Base-by-base conservation (phyloP, 2,113 vertebrate genomes). In the Lepisosteus oculatus region DNA sequence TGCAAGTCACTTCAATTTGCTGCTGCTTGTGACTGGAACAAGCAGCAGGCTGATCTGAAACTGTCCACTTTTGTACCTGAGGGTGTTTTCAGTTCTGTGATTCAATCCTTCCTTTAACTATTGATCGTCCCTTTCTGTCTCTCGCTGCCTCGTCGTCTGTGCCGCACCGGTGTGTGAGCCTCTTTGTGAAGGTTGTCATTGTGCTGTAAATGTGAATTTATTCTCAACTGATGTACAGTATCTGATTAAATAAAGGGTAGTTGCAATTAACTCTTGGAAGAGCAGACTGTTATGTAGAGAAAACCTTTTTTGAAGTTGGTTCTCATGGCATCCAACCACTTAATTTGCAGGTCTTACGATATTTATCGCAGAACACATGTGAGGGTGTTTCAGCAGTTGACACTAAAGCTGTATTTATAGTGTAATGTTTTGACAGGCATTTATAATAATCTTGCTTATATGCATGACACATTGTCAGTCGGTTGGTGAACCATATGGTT, bases 401-500 rank as follows among this genome's bases (percentile, higher is more conserved):
- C 63, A 42, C 3, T 56, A 15, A 51, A 65, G 57, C 57, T 59
- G 13, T 59, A 15, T 59, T 59, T 59, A n/a, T 14, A n/a, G 57
- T 3, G 5, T 13, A 51, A 51, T 51, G 5, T 59, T 68, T 13
- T n/a, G 67, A 15, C 44, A 61, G 7, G 43, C 14, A 13, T 65
- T 44, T 14, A 41, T 17, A 70, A 61, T 67, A 13, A 29, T 54
- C 55, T 41, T 78, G 47, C 13, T n/a, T 43, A 15, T 72, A 43
- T 44, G 15, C 44, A 15, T 68, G 8, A 59, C 55, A 0, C 70
- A 75, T 80, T 85, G 83, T 67, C 63, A 70, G 17, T 67, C 83
- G 81, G 78, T 64, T 57, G 75, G 29, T 71, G 80, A 63, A 45
- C 83, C 83, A 81, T 84, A 80, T 82, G 81, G 72, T 82, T 76